Evolutionary conservation across 2,113 vertebrate genomes (phyloP).

Genomic region (Saguinus imperator): DNA sequence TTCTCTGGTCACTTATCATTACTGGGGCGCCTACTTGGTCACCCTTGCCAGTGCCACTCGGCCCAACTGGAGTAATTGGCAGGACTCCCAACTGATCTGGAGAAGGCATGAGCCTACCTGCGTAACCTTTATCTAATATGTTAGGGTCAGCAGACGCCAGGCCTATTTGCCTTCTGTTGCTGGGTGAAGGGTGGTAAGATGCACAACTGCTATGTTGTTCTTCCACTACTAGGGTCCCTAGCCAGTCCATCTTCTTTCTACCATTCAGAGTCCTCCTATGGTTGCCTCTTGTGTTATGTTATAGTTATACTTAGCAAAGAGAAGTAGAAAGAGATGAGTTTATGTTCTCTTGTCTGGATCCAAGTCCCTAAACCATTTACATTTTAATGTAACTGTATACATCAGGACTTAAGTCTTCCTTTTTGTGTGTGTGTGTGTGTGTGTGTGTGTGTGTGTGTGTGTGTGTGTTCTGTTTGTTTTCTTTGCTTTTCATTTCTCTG

Average conservation of each 20-base stretch:
- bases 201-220: neutral
- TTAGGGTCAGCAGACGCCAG: neutral
- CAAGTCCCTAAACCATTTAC: neutral
- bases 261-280: neutral
- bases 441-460: neutral
- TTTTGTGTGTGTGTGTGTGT: neutral
- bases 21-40: neutral
- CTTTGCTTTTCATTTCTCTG: neutral
- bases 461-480: neutral
- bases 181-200: neutral
- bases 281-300: neutral
- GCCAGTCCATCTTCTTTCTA: neutral
- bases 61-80: neutral
- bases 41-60: neutral
- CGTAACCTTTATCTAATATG: neutral
- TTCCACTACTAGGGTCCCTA: neutral
- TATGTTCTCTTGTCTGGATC: neutral
- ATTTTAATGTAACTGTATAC: neutral
- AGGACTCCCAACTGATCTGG: neutral
- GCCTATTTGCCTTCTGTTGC: neutral
- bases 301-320: neutral
- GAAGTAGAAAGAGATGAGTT: neutral
- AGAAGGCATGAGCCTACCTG: neutral
- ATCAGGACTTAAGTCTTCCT: neutral
- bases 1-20: neutral